Evolutionary conservation across 1,140 invertebrate species (phyloP).

Genomic region (Sarcophaga peregrina): DNA sequence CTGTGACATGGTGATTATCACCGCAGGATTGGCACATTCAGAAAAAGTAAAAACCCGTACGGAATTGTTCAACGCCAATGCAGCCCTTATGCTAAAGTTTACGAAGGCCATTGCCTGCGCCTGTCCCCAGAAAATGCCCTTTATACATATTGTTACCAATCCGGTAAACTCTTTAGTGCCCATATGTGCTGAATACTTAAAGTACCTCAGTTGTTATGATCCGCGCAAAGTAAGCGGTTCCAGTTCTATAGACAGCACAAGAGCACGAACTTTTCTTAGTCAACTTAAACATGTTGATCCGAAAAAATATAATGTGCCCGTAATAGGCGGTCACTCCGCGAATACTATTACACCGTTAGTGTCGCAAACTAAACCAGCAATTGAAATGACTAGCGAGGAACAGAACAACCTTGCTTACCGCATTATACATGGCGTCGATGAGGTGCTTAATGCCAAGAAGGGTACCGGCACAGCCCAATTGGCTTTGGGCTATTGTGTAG

Average conservation of each 20-base stretch:
- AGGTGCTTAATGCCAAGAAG: conserved; percentile 98
- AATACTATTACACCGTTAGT: conserved; percentile 96
- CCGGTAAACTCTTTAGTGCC: conserved; percentile 19
- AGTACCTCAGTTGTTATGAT: conserved; percentile 75
- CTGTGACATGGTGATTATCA: neutral
- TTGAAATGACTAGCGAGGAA: conserved; percentile 75
- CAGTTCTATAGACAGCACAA: conserved; percentile 93
- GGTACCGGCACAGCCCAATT: conserved; percentile 87
- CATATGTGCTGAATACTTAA: neutral
- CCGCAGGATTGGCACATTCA: neutral
- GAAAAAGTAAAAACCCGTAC: neutral
- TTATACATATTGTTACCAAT: conserved; percentile 11
- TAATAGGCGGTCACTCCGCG: conserved; percentile 97
- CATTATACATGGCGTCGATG: conserved; percentile 96
- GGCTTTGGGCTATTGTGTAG: conserved; percentile 97
- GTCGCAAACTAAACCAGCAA: conserved; percentile 88
- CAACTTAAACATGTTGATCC: conserved; percentile 82
- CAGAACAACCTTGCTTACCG: conserved; percentile 81
- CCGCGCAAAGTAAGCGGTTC: conserved; percentile 92
- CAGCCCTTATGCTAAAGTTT: neutral
- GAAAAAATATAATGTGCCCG: conserved; percentile 82
- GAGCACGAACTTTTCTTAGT: conserved; percentile 94
- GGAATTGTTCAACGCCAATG: conserved; percentile 13
- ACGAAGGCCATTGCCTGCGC: neutral
- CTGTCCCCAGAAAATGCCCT: neutral